Percentiles rank a stretch among this genome's conserved stretches.
These are phyloP conservation scores for Silurus lanzhouensis DNA, from an alignment of 2,797 vertebrate species.

Conservation along the genomic window DNA sequence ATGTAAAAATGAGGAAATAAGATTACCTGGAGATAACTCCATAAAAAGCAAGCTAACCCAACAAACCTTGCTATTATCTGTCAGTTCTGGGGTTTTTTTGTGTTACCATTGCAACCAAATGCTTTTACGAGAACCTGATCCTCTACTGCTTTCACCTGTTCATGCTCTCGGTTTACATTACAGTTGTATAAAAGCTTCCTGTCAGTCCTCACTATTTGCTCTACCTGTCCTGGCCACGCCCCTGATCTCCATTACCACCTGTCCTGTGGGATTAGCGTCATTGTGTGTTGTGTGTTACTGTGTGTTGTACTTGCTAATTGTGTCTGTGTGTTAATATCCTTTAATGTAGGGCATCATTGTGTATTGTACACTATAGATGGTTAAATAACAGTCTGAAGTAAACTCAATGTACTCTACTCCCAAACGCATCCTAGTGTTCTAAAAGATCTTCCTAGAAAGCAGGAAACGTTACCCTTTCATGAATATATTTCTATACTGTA, in stretches of 20 bases:
- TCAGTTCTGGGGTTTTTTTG: neutral
- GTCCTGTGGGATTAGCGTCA: neutral
- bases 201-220: neutral
- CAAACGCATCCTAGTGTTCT: no score
- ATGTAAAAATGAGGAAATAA: neutral
- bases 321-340: neutral
- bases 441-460: neutral
- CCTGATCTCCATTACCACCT: constrained; percentile 1
- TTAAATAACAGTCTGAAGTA: neutral
- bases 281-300: neutral
- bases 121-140: neutral
- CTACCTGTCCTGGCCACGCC: constrained; percentile 18
- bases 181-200: neutral
- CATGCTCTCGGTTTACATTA: neutral
- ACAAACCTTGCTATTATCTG: neutral
- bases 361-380: neutral
- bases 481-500: neutral
- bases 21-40: neutral
- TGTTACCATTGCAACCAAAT: neutral
- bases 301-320: neutral
- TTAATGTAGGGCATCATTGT: neutral
- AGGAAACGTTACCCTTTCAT: neutral
- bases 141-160: neutral
- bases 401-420: neutral
- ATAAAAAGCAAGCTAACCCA: neutral